phyloP scores from a whole-genome alignment of 2,797 vertebrate genomes.

The Acipenser ruthenus region DNA sequence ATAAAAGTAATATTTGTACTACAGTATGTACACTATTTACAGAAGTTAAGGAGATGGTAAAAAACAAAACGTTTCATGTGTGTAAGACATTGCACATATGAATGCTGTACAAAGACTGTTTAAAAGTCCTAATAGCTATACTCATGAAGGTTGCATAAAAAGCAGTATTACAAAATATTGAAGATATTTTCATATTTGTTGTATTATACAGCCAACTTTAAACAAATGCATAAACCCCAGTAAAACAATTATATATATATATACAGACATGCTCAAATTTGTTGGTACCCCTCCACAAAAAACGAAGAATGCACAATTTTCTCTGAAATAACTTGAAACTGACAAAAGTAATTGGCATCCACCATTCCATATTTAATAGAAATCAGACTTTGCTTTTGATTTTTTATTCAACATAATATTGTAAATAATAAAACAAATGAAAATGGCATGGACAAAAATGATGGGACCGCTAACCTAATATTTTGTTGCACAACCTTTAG shows the following conservation, averaged over 20 bases:
- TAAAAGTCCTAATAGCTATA: slow-evolving; percentile 28
- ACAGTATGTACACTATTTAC: slow-evolving; percentile 56
- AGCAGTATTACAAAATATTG: slow-evolving; percentile 44
- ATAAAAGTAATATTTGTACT: slow-evolving; percentile 43
- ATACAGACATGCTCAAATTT: too few species aligned
- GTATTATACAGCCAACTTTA: slow-evolving; percentile 35
- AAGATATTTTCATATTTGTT: slow-evolving; percentile 34
- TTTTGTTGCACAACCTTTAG: too few species aligned
- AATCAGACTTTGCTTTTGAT: too few species aligned
- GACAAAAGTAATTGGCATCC: too few species aligned
- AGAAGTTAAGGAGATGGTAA: slow-evolving; percentile 41
- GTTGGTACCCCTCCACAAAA: too few species aligned
- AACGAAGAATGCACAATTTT: too few species aligned
- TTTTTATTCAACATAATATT: too few species aligned
- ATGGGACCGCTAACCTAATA: too few species aligned
- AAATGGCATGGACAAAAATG: too few species aligned
- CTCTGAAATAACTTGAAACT: too few species aligned
- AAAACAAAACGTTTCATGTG: slow-evolving; percentile 22
- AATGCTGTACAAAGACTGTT: slow-evolving; percentile 41
- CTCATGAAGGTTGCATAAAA: slow-evolving; percentile 34
- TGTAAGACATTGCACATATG: slow-evolving; percentile 43
- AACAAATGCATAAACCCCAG: slow-evolving; percentile 9
- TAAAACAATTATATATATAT: slow-evolving; percentile 27
- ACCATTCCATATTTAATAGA: too few species aligned
- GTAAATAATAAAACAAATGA: too few species aligned